phyloP scores from a whole-genome alignment of 2,797 vertebrate species.

The Varecia variegata region DNA sequence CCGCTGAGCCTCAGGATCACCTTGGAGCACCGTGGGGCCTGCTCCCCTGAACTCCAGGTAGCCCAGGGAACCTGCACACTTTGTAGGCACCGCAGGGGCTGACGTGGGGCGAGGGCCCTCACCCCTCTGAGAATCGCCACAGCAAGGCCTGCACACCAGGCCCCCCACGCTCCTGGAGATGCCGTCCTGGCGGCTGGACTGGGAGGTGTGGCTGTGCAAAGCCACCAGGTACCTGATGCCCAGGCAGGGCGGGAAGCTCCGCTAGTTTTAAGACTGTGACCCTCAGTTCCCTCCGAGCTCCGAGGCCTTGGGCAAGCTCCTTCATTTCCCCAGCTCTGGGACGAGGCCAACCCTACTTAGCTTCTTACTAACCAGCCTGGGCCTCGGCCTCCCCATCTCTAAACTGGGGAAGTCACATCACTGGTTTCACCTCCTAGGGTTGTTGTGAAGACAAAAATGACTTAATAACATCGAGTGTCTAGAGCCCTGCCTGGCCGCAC shows the following conservation, averaged over 20 bases:
- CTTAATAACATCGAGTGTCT: rapidly evolving
- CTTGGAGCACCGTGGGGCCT: not conserved
- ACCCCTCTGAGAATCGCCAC: rapidly evolving
- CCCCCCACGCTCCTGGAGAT: rapidly evolving
- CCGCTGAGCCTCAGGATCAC: not conserved
- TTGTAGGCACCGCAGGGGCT: not conserved
- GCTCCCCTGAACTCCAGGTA: not conserved
- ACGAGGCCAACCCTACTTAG: not conserved
- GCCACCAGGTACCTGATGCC: not conserved
- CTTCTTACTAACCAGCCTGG: not conserved
- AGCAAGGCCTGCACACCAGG: not conserved
- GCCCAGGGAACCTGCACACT: not conserved
- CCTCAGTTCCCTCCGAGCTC: not conserved
- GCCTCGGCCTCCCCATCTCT: not conserved
- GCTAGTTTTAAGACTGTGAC: rapidly evolving
- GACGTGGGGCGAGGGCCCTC: not conserved
- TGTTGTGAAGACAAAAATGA: not conserved
- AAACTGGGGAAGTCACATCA: not conserved
- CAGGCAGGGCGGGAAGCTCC: rapidly evolving
- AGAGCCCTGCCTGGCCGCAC: not conserved
- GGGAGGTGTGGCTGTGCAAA: not conserved
- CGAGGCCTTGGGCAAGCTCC: rapidly evolving
- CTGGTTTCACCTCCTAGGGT: not conserved
- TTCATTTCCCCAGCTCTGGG: not conserved
- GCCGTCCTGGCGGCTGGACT: not conserved